These are phyloP conservation scores for Gryllus longicercus DNA, from an alignment of 2,888 invertebrate species.

Conservation along the genomic window DNA sequence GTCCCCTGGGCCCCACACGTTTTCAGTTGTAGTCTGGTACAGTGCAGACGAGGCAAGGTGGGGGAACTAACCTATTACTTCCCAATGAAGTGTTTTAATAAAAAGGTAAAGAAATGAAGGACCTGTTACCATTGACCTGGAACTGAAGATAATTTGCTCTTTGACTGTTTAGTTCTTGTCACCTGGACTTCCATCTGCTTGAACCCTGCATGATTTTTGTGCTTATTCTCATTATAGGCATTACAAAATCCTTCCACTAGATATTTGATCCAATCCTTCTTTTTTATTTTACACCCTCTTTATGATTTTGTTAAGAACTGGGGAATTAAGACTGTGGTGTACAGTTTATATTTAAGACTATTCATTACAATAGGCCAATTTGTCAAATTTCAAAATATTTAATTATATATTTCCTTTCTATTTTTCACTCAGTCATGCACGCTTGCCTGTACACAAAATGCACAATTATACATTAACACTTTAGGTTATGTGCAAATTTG, in stretches of 20 bases:
- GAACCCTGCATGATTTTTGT: conserved; percentile 9
- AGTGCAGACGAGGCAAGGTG: conserved; percentile 10
- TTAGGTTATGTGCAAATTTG: neutral
- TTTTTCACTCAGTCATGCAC: conserved; percentile 17
- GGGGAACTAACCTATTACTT: neutral
- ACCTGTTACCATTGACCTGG: conserved; percentile 17
- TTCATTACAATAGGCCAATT: conserved; percentile 19
- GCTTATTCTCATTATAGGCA: conserved; percentile 17
- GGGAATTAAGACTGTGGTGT: conserved; percentile 38
- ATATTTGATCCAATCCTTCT: conserved; percentile 24
- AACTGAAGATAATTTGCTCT: conserved; percentile 2
- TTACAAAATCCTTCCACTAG: conserved; percentile 7
- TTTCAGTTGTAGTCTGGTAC: conserved; percentile 8
- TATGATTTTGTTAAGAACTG: conserved; percentile 38
- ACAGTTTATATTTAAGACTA: conserved; percentile 35
- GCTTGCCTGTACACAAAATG: neutral
- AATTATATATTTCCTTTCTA: conserved; percentile 4
- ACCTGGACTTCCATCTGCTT: neutral
- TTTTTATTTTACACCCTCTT: conserved; percentile 27
- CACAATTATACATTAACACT: conserved; percentile 1
- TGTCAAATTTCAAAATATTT: neutral
- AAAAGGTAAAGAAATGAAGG: neutral
- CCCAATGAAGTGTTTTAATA: neutral
- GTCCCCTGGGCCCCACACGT: conserved; percentile 17
- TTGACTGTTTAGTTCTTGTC: conserved; percentile 17